phyloP scores from a whole-genome alignment of 2,113 vertebrate genomes.

The Syngnathus floridae region DNA sequence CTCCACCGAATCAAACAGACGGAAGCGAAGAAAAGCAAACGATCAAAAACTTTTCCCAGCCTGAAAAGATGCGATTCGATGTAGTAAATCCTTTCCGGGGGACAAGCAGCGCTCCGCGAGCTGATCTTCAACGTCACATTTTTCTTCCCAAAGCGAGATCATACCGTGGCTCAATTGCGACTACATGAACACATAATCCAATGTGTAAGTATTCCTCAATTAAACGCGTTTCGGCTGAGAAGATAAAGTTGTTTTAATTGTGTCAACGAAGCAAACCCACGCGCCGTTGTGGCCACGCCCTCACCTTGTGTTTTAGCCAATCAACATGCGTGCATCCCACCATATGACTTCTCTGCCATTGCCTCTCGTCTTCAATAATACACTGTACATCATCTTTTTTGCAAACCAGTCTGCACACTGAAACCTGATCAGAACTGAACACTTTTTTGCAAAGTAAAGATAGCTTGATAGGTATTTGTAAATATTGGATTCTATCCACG shows the following conservation, averaged over 20 bases:
- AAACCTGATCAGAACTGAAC: not conserved
- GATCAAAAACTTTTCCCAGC: slow-evolving; percentile 63
- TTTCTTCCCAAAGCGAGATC: slow-evolving; percentile 54
- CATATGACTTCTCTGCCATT: slow-evolving; percentile 75
- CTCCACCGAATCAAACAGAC: slow-evolving; percentile 61
- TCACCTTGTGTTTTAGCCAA: slow-evolving; percentile 66
- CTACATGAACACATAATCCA: slow-evolving; percentile 36
- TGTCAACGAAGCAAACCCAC: slow-evolving; percentile 89
- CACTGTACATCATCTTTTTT: slow-evolving; percentile 15
- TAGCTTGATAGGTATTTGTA: not conserved
- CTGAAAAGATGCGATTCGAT: slow-evolving; percentile 65
- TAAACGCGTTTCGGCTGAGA: slow-evolving; percentile 76
- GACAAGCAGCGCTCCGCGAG: slow-evolving; percentile 57
- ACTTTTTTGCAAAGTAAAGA: not conserved
- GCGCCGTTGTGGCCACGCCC: slow-evolving; percentile 81
- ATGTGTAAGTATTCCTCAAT: slow-evolving; percentile 66
- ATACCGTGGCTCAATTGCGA: slow-evolving; percentile 32
- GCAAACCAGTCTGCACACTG: slow-evolving; percentile 8
- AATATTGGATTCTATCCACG: not conserved
- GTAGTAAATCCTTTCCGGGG: slow-evolving; percentile 68
- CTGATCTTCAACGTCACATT: slow-evolving; percentile 69
- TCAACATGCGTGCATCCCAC: slow-evolving; percentile 18
- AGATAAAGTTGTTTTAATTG: slow-evolving; percentile 97
- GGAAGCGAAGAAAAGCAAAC: slow-evolving; percentile 43
- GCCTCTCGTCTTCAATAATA: slow-evolving; percentile 50